Base-by-base conservation (phyloP, 2,888 invertebrate genomes). In the Philaethria dido region DNA sequence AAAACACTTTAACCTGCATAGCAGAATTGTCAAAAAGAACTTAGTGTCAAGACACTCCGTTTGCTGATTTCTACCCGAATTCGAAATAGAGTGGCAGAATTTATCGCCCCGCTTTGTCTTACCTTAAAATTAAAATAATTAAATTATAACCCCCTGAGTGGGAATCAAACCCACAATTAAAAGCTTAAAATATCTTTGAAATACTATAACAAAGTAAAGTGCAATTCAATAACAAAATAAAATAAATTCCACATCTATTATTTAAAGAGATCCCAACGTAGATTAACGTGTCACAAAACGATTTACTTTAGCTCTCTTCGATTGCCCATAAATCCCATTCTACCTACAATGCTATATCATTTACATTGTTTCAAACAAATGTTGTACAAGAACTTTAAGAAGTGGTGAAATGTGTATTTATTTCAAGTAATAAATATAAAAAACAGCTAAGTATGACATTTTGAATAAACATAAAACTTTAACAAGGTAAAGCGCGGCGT, bases 201-300 rank as follows among this genome's bases (percentile, higher is more conserved):
- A 18, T 45, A 45, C 20, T 20, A 36, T 0, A 14, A 20, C 14
- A 36, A 42, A 14, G 3, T 20, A 39, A 55, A 6, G 9, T 2
- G 20, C 14, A 55, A 55, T 42, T 4, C 4, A 42, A 13, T 14
- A 36, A 42, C 39, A 55, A 39, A 39, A 22, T 22, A 42, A 42
- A 57, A 16, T 42, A 42, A 42, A 25, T 9, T 42, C 16, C 5
- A n/a, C 20, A 14, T 60, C 47, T 60, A 33, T 60, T 60, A 60
- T 60, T 60, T 33, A 47, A 47, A 60, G 60, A 60, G 60, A 60
- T 60, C 16, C 44, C 33, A 60, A 33, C 60, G 45, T 33, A 47
- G 60, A 60, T 60, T 47, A 60, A 60, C 45, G 45, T 60, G 60
- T 60, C 60, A 45, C 60, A 60, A 60, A 60, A 47, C 47, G 60